These are phyloP conservation scores for Spilogale gracilis DNA, from an alignment of 2,113 vertebrate species.

Conservation along the genomic window DNA sequence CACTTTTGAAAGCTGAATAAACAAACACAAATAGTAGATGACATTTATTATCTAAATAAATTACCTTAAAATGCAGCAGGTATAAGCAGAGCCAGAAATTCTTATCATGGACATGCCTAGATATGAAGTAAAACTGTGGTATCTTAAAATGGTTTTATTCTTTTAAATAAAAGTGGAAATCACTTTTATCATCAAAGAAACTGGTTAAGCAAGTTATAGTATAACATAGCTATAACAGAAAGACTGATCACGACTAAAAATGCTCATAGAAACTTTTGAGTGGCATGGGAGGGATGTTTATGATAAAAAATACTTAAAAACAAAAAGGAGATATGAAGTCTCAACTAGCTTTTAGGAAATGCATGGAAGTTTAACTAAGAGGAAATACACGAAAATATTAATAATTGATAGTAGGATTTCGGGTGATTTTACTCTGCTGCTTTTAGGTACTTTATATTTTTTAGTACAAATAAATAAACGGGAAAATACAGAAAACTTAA, in stretches of 20 bases:
- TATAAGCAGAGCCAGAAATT: background rate
- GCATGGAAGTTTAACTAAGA: background rate
- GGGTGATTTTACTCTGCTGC: background rate
- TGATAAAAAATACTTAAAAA: background rate
- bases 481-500: background rate
- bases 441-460: slow-evolving; percentile 3
- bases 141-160: background rate
- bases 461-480: slow-evolving; percentile 4
- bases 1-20: background rate
- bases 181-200: background rate
- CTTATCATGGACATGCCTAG: background rate
- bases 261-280: background rate
- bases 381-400: slow-evolving; percentile 28
- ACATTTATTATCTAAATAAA: slow-evolving; percentile 35
- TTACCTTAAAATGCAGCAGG: background rate
- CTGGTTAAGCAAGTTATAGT: background rate
- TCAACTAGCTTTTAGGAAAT: background rate
- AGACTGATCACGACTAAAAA: background rate
- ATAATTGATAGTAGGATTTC: background rate
- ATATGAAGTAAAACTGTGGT: slow-evolving; percentile 21
- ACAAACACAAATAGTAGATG: background rate
- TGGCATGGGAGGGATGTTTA: background rate
- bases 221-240: background rate
- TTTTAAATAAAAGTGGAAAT: background rate
- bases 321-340: background rate